Conservation (phyloP, 2,797 vertebrate species). For the Microchirus variegatus region DNA sequence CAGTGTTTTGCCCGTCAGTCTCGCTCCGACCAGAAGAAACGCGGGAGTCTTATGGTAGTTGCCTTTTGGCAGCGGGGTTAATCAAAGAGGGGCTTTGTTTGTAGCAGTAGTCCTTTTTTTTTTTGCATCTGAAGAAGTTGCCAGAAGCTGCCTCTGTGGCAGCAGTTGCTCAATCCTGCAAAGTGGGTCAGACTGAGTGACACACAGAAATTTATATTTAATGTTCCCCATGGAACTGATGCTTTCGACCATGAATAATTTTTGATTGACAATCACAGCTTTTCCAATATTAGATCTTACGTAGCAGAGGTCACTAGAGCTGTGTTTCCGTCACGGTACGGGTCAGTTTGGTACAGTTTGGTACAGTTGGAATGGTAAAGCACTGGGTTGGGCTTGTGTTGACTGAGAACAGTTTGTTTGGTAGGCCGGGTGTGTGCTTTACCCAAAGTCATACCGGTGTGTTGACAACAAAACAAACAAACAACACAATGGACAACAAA, state of each 20-base stretch:
- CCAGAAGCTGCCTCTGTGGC: constrained; percentile 69
- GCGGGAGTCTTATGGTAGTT: constrained; percentile 35
- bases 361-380: too few species aligned
- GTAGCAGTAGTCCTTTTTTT: constrained; percentile 31
- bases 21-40: constrained; percentile 27
- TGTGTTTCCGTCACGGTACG: too few species aligned
- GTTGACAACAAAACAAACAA: too few species aligned
- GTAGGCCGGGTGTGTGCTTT: too few species aligned
- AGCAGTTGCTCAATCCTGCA: constrained; percentile 65
- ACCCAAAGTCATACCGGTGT: too few species aligned
- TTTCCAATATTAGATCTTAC: constrained; percentile 15
- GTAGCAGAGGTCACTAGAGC: too few species aligned
- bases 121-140: constrained; percentile 56
- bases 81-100: constrained; percentile 55
- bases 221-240: constrained; percentile 72
- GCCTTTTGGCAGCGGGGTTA: constrained; percentile 52
- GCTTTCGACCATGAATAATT: constrained; percentile 74
- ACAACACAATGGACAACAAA: too few species aligned
- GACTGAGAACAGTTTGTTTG: too few species aligned
- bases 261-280: constrained; percentile 47
- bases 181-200: constrained; percentile 79
- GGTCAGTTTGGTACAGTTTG: too few species aligned
- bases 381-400: too few species aligned
- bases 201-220: constrained; percentile 80
- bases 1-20: constrained; percentile 35